phyloP scores from a whole-genome alignment of 2,113 vertebrate species.

The Passerina amoena region DNA sequence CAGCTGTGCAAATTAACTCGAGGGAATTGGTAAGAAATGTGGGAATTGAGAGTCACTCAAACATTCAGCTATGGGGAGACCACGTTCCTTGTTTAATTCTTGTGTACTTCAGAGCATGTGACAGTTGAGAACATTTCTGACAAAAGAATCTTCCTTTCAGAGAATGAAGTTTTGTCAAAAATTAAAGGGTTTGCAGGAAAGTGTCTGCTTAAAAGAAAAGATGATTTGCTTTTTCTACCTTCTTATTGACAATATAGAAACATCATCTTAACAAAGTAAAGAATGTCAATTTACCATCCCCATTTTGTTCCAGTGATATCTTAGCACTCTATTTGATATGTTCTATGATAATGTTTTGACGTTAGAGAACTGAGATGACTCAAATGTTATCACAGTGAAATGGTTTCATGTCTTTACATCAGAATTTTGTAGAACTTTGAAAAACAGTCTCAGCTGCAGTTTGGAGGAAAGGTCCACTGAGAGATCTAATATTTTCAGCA shows the following conservation, averaged over 20 bases:
- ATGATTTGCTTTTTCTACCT: background rate
- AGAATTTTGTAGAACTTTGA: slow-evolving; percentile 21
- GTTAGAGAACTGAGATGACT: slow-evolving; percentile 45
- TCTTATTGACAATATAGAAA: slow-evolving; percentile 27
- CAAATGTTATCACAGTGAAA: slow-evolving; percentile 32
- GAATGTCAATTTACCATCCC: slow-evolving; percentile 1
- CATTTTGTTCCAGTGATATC: slow-evolving; percentile 13
- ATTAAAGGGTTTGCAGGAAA: slow-evolving; percentile 29
- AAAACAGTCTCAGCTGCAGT: background rate
- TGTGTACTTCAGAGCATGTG: background rate
- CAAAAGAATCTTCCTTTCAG: slow-evolving; percentile 20
- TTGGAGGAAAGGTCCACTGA: background rate
- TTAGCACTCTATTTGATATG: slow-evolving; percentile 9
- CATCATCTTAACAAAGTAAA: slow-evolving; percentile 16
- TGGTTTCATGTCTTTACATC: background rate
- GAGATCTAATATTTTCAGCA: background rate
- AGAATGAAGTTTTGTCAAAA: slow-evolving; percentile 33
- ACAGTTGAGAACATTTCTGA: slow-evolving; percentile 24
- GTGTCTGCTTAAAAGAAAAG: background rate
- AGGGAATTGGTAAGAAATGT: background rate
- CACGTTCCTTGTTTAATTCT: background rate
- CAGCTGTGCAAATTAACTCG: background rate
- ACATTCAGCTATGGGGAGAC: background rate
- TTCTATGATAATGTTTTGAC: slow-evolving; percentile 62
- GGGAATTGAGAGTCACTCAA: background rate